Percentiles rank a stretch among this genome's conserved stretches.
Conservation (phyloP, 2,888 invertebrate species). For the Parthenolecanium corni region DNA sequence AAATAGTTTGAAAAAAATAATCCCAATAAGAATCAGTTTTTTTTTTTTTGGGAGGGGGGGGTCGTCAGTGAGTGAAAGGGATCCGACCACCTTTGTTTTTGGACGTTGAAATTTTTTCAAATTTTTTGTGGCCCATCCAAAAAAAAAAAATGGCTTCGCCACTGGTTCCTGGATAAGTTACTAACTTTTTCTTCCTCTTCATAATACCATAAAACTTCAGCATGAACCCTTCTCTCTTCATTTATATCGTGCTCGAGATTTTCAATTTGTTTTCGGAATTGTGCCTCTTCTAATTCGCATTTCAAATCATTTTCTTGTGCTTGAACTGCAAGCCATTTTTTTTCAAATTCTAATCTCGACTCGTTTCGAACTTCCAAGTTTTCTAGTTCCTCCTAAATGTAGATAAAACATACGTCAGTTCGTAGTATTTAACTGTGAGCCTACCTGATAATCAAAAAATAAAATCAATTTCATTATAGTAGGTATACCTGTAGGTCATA, state of each 20-base stretch:
- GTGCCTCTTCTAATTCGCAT: slow-evolving; percentile 15
- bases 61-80: too few species aligned
- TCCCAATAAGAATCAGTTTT: too few species aligned
- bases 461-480: background rate
- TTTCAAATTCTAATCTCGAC: slow-evolving; percentile 17
- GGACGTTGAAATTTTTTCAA: too few species aligned
- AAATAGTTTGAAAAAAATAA: too few species aligned
- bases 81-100: too few species aligned
- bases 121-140: too few species aligned
- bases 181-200: slow-evolving; percentile 24
- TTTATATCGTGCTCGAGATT: background rate
- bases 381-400: slow-evolving; percentile 8
- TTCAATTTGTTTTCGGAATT: slow-evolving; percentile 6
- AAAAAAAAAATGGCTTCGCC: too few species aligned
- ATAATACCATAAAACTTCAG: slow-evolving; percentile 22
- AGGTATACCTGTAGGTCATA: too few species aligned
- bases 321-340: slow-evolving; percentile 21
- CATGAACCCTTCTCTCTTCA: slow-evolving; percentile 10
- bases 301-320: slow-evolving; percentile 28
- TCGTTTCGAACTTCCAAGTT: slow-evolving; percentile 3
- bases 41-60: too few species aligned
- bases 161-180: background rate
- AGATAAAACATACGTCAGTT: background rate
- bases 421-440: background rate
- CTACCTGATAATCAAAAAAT: background rate